phyloP scores from a whole-genome alignment of 2,113 vertebrate species.

The Atrichornis clamosus region DNA sequence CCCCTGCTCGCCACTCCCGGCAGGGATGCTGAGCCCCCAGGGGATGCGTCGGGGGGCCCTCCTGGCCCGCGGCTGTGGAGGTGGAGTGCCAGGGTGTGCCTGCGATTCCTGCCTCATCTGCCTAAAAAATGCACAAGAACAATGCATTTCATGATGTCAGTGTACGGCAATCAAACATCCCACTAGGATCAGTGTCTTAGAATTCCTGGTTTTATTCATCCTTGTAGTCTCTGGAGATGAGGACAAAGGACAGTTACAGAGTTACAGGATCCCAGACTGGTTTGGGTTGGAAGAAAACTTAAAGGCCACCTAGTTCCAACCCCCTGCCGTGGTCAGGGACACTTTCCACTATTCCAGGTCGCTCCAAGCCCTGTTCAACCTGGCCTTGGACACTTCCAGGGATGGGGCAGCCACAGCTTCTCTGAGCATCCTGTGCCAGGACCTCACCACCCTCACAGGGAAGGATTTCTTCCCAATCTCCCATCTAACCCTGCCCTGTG shows the following conservation, averaged over 20 bases:
- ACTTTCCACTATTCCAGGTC: not conserved
- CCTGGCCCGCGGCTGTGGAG: not conserved
- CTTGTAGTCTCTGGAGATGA: not conserved
- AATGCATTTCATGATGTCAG: not conserved
- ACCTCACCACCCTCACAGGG: rapidly evolving
- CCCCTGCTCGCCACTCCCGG: rapidly evolving
- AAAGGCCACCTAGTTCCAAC: not conserved
- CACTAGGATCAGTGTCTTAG: not conserved
- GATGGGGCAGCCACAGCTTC: not conserved
- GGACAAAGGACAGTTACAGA: not conserved
- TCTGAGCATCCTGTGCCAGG: not conserved
- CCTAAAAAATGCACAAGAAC: not conserved
- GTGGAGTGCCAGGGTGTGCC: not conserved
- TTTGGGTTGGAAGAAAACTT: not conserved
- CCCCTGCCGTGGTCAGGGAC: not conserved
- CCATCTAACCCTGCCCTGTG: not conserved
- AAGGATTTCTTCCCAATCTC: not conserved
- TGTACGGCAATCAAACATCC: not conserved
- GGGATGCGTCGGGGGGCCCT: rapidly evolving
- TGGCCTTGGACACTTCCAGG: not conserved
- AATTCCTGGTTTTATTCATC: not conserved
- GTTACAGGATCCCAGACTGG: not conserved
- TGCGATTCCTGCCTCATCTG: not conserved
- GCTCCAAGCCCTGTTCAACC: not conserved
- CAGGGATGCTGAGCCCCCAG: not conserved